Evolutionary conservation across 2,888 invertebrate genomes (phyloP).

Genomic region (Apotomis capreana): DNA sequence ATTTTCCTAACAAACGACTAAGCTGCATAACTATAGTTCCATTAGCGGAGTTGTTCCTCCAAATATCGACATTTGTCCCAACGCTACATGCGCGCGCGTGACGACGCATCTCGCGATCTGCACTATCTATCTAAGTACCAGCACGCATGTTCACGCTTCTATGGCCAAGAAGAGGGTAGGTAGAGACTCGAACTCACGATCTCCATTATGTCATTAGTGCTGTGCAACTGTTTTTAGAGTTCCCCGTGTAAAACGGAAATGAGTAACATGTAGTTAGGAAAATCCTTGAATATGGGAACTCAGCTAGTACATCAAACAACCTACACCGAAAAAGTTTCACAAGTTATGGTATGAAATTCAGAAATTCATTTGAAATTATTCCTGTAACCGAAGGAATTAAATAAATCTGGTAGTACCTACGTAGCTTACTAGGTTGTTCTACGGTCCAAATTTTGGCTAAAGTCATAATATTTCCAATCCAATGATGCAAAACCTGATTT

Average conservation of each 20-base stretch:
- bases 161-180: constrained; percentile 10
- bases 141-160: constrained; percentile 31
- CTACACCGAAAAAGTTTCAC: too few species aligned
- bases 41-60: background rate
- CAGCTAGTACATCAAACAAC: background rate
- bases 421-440: too few species aligned
- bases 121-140: constrained; percentile 16
- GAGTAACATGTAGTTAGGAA: background rate
- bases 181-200: constrained; percentile 7
- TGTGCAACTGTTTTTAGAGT: background rate
- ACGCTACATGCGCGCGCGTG: constrained; percentile 26
- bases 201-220: constrained; percentile 1
- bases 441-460: too few species aligned
- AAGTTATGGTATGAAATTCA: too few species aligned
- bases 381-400: too few species aligned
- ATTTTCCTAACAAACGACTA: too few species aligned
- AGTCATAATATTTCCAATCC: too few species aligned
- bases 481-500: too few species aligned
- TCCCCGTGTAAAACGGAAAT: background rate
- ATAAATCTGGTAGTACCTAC: too few species aligned
- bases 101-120: constrained; percentile 32
- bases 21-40: too few species aligned
- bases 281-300: background rate
- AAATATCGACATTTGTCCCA: constrained; percentile 1
- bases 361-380: too few species aligned